Percentiles rank a stretch among this genome's conserved stretches.
Evolutionary conservation across 2,888 invertebrate species (phyloP).

Genomic region (Tortricodes alternella): DNA sequence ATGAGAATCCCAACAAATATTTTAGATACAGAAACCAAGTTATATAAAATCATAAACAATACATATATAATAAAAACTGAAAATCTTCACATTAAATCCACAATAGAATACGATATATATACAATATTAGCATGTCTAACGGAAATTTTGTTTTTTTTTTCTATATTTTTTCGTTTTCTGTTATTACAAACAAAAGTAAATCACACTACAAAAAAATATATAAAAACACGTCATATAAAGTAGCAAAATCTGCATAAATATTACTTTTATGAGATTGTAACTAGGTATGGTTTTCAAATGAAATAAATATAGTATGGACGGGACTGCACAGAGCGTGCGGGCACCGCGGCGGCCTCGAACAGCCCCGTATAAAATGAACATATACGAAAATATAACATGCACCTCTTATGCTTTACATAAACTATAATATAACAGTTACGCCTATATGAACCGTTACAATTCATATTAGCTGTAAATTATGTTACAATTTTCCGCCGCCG

Average conservation of each 20-base stretch:
- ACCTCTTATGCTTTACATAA: slow-evolving; percentile 79
- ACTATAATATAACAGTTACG: slow-evolving; percentile 79
- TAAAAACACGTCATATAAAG: slow-evolving; percentile 76
- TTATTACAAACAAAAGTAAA: slow-evolving; percentile 77
- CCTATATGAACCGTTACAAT: slow-evolving; percentile 73
- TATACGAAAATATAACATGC: slow-evolving; percentile 77
- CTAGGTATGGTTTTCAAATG: slow-evolving; percentile 66
- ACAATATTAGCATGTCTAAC: slow-evolving; percentile 66
- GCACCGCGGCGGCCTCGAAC: slow-evolving; percentile 17
- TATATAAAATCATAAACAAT: slow-evolving; percentile 56
- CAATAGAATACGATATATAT: slow-evolving; percentile 73
- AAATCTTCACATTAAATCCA: slow-evolving; percentile 69
- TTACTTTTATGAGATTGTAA: slow-evolving; percentile 65
- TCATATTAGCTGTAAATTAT: slow-evolving; percentile 69
- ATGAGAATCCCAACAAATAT: slow-evolving; percentile 37
- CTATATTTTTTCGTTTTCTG: slow-evolving; percentile 66
- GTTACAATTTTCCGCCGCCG: slow-evolving; percentile 52
- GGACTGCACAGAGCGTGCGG: slow-evolving; percentile 43
- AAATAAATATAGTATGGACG: slow-evolving; percentile 60
- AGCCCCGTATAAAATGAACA: slow-evolving; percentile 54
- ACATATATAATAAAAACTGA: slow-evolving; percentile 61
- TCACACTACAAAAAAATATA: slow-evolving; percentile 76
- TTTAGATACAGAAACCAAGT: slow-evolving; percentile 52
- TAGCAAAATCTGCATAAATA: slow-evolving; percentile 68
- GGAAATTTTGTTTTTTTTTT: slow-evolving; percentile 68